phyloP scores from a whole-genome alignment of 1,140 invertebrate genomes.

The Medauroidea extradentata region DNA sequence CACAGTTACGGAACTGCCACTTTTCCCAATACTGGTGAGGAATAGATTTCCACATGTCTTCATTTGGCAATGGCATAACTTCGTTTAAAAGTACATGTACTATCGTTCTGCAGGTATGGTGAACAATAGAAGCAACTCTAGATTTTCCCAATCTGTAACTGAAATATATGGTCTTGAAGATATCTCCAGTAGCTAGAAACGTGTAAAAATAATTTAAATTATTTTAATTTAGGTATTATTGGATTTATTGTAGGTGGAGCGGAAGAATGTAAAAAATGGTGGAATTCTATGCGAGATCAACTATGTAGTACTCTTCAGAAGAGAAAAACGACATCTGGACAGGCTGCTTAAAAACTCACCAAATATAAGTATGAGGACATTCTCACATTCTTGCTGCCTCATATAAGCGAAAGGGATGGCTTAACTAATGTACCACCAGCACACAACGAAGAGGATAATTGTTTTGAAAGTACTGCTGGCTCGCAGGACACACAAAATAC shows the following conservation, averaged over 20 bases:
- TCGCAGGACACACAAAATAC: too few relatives aligned
- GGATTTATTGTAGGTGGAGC: neutral
- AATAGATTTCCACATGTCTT: too few relatives aligned
- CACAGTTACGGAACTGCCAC: slow-evolving; percentile 12
- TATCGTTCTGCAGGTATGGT: slow-evolving; percentile 3
- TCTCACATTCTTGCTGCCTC: slow-evolving; percentile 12
- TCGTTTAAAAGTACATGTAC: slow-evolving; percentile 7
- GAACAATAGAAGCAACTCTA: slow-evolving; percentile 12
- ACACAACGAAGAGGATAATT: slow-evolving; percentile 6
- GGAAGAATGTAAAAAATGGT: slow-evolving; percentile 22
- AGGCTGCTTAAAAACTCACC: slow-evolving; percentile 5
- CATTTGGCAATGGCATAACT: slow-evolving; percentile 9
- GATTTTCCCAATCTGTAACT: slow-evolving; percentile 15
- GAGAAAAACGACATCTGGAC: slow-evolving; percentile 18
- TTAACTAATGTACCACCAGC: slow-evolving; percentile 13
- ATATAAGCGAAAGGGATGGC: slow-evolving; percentile 11
- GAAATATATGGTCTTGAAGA: slow-evolving; percentile 18
- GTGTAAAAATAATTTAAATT: slow-evolving; percentile 13
- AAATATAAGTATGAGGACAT: slow-evolving; percentile 21
- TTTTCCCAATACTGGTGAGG: neutral
- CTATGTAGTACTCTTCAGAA: slow-evolving; percentile 12
- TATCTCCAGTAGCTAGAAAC: slow-evolving; percentile 16
- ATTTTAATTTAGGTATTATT: neutral
- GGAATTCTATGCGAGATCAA: slow-evolving; percentile 15
- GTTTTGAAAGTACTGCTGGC: neutral